A percentile compares a stretch with the other conserved stretches of the same genome.
phyloP scores from a whole-genome alignment of 1,140 invertebrate species.

The Pseudomyrmex sp. region DNA sequence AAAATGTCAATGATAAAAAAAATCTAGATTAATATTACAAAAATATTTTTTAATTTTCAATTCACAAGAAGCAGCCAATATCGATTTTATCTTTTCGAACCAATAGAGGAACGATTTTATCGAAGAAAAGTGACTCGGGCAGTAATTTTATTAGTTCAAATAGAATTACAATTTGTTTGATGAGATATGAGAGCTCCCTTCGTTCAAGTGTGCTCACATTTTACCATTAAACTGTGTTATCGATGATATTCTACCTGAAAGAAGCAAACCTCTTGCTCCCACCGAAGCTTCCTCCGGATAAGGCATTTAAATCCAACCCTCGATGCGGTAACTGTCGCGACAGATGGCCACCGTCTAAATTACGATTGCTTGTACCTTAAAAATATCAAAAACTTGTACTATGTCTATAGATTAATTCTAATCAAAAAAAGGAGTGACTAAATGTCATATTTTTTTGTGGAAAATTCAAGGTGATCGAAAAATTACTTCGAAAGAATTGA shows the following conservation, averaged over 20 bases:
- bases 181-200: conserved; percentile 1
- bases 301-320: conserved; percentile 67
- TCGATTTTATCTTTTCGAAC: too few relatives aligned
- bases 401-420: conserved; percentile 1
- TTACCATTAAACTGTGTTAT: not conserved
- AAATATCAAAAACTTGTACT: conserved; percentile 60
- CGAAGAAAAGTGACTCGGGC: too few relatives aligned
- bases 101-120: too few relatives aligned
- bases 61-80: too few relatives aligned
- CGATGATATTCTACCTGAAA: conserved; percentile 43
- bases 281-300: conserved; percentile 76
- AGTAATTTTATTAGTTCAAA: too few relatives aligned
- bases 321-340: conserved; percentile 72
- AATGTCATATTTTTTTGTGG: not conserved
- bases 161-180: conserved; percentile 1
- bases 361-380: conserved; percentile 19
- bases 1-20: too few relatives aligned
- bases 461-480: not conserved
- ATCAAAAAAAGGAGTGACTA: not conserved
- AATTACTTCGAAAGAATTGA: not conserved
- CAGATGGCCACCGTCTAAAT: conserved; percentile 81
- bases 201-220: not conserved
- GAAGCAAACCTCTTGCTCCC: conserved; percentile 68
- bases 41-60: too few relatives aligned
- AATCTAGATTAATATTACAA: too few relatives aligned